phyloP scores from a whole-genome alignment of 2,797 vertebrate genomes.

The Etheostoma nigrum region DNA sequence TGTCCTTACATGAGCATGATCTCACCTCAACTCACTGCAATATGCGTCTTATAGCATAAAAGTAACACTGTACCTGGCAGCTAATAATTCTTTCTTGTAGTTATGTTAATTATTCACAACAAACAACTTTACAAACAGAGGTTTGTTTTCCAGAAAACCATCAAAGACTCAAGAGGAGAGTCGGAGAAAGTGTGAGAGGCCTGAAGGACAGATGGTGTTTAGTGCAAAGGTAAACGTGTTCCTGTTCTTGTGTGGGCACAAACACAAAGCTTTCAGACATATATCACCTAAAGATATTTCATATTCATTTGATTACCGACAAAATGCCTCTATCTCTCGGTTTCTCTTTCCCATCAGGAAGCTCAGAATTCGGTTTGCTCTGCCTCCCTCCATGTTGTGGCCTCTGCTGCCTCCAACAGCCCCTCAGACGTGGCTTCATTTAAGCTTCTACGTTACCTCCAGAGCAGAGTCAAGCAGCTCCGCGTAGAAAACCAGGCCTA shows the following conservation, averaged over 20 bases:
- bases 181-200: constrained; percentile 51
- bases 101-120: constrained; percentile 10
- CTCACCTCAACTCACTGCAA: constrained; percentile 31
- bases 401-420: constrained; percentile 37
- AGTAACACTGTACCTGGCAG: constrained; percentile 1
- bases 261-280: neutral
- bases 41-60: constrained; percentile 19
- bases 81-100: neutral
- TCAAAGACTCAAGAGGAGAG: constrained; percentile 62
- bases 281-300: neutral
- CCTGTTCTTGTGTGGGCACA: neutral
- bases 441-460: constrained; percentile 82
- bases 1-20: constrained; percentile 44
- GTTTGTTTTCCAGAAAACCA: constrained; percentile 71
- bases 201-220: constrained; percentile 55
- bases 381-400: constrained; percentile 39
- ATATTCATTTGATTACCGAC: neutral
- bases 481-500: constrained; percentile 70
- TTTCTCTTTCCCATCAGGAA: constrained; percentile 61
- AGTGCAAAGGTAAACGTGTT: constrained; percentile 70
- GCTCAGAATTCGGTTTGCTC: constrained; percentile 46
- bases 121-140: neutral
- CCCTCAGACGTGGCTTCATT: constrained; percentile 67
- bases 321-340: neutral
- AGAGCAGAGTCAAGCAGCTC: constrained; percentile 84